Base-by-base conservation (phyloP, 2,888 invertebrate species). In the Chaitophorus viminalis region DNA sequence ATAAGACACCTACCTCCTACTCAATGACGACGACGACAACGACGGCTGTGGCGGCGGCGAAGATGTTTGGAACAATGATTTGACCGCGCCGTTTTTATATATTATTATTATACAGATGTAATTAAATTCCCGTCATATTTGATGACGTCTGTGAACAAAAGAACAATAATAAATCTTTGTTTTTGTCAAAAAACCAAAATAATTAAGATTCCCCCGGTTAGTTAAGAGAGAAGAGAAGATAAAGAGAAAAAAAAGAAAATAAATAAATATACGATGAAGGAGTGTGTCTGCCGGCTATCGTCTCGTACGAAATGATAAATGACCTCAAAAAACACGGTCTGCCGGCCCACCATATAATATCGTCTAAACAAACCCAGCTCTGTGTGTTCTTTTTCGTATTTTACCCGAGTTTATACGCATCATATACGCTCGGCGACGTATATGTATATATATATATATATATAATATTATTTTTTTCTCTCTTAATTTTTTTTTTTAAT, bases 161-260 rank as follows among this genome's bases (percentile, higher is more conserved):
- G 87, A 87, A 87, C 87, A 87, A 87, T 87, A 87, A 87, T 87
- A 87, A 87, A 87, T 87, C 87, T 87, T 87, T 87, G 87, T 87
- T 87, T 87, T 87, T 87, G 87, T 81, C 87, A 81, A 87, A 87
- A 87, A 87, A 87, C 87, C 81, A 31, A 81, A 87, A 87, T 87
- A 87, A 87, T 87, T 87, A 87, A 81, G 87, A 87, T 87, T 74
- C 54, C 74, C 78, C 46, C 86, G 86, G 86, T 79, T 75, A 75
- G 84, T 84, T 84, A 75, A 83, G 29, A 54, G 39, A 65, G n/a
- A 36, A 74, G 29, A 74, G 36, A 36, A 33, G 74, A 36, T 21
- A 11, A 74, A 74, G 74, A n/a, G 25, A 18, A 83, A 33, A 65
- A 75, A 65, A 82, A 70, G n/a, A 31, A 76, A 75, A 29, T 11